Evolutionary conservation across 2,113 vertebrate species (phyloP).

Genomic region (Bungarus multicinctus): DNA sequence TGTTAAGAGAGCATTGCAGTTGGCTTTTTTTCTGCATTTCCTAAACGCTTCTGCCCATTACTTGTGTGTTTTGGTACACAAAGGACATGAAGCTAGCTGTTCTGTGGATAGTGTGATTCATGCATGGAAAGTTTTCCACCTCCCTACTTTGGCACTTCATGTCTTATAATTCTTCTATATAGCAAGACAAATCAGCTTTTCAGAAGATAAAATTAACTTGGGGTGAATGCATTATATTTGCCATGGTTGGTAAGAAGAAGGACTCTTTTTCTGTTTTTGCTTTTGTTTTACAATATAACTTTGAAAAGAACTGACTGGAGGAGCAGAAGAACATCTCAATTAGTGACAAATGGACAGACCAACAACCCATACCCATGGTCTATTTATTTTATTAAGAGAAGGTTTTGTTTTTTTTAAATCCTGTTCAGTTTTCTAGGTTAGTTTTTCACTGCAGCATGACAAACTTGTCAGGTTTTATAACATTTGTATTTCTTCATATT

Average conservation of each 20-base stretch:
- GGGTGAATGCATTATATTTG: neutral
- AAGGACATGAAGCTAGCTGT: neutral
- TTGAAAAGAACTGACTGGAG: constrained; percentile 16
- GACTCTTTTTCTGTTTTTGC: neutral
- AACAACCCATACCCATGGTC: neutral
- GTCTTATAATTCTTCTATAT: fast-evolving
- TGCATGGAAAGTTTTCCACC: neutral
- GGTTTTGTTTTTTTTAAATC: constrained; percentile 31
- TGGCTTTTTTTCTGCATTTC: neutral
- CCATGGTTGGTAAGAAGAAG: constrained; percentile 5
- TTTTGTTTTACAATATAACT: neutral
- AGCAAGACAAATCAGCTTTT: neutral
- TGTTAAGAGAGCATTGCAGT: neutral
- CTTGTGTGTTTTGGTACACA: neutral
- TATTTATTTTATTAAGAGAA: neutral
- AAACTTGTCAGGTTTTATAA: constrained; percentile 47
- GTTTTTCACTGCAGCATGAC: constrained; percentile 30
- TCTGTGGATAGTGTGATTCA: neutral
- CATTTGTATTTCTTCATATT: constrained; percentile 59
- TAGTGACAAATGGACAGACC: constrained; percentile 19
- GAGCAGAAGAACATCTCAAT: constrained; percentile 23
- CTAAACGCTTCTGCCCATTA: neutral
- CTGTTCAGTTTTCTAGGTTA: constrained; percentile 43
- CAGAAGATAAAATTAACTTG: neutral
- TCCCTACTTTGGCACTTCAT: neutral